phyloP scores from a whole-genome alignment of 2,113 vertebrate species.

The Brachyhypopomus gauderio region DNA sequence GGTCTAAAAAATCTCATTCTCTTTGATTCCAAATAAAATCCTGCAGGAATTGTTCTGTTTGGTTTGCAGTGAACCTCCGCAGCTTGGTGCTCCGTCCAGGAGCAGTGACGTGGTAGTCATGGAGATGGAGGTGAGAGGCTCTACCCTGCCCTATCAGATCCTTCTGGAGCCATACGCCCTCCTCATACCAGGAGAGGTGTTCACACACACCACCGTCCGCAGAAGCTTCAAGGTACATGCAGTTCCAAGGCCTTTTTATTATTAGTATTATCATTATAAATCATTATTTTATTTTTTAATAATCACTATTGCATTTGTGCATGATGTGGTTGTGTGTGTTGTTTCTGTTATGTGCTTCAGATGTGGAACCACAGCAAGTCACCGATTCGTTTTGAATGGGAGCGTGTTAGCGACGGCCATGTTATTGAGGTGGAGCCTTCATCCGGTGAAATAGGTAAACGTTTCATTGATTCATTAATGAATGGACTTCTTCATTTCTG shows the following conservation, averaged over 20 bases:
- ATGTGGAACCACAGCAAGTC: constrained; percentile 95
- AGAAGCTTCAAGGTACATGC: constrained; percentile 82
- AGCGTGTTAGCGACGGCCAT: constrained; percentile 68
- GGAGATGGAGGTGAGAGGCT: constrained; percentile 89
- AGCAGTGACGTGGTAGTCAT: constrained; percentile 74
- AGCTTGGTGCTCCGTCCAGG: constrained; percentile 41
- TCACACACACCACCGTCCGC: constrained; percentile 73
- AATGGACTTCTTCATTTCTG: no score
- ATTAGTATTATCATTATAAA: no score
- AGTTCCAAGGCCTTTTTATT: neutral
- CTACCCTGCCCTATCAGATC: constrained; percentile 78
- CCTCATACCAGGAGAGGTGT: constrained; percentile 83
- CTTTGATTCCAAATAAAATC: no score
- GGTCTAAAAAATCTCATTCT: neutral
- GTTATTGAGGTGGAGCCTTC: constrained; percentile 84
- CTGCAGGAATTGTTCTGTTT: neutral
- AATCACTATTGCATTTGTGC: neutral
- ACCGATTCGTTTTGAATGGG: constrained; percentile 81
- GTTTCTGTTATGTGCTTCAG: constrained; percentile 66
- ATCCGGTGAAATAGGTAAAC: constrained; percentile 76
- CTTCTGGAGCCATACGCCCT: constrained; percentile 86
- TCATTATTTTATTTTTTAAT: neutral
- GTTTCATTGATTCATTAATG: neutral
- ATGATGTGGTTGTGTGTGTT: neutral
- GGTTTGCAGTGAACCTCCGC: constrained; percentile 61